Evolutionary conservation across 2,888 invertebrate genomes (phyloP).

Genomic region (Macrosiphum euphorbiae): DNA sequence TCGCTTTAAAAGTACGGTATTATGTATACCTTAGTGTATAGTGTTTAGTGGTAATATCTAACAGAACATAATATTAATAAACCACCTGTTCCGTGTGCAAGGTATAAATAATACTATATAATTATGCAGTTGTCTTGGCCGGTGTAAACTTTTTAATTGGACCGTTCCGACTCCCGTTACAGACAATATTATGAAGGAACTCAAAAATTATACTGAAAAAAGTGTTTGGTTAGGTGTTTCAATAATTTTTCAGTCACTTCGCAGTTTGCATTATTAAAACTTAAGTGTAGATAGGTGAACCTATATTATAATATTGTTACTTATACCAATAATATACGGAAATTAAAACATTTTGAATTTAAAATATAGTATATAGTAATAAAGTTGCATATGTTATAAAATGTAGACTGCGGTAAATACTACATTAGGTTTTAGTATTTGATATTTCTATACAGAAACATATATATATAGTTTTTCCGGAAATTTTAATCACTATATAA

Average conservation of each 20-base stretch:
- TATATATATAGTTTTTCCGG: not conserved
- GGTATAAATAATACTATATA: not conserved
- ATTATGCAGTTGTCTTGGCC: not conserved
- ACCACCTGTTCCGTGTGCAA: not conserved
- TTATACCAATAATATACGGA: not conserved
- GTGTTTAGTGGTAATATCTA: not conserved
- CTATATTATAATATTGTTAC: not conserved
- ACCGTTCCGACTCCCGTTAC: not conserved
- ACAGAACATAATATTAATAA: not conserved
- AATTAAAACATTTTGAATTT: not conserved
- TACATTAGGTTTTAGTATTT: not conserved
- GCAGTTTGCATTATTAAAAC: no score
- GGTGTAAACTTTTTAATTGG: not conserved
- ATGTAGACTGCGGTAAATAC: not conserved
- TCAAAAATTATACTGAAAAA: not conserved
- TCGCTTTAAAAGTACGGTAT: not conserved
- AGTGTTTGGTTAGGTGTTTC: not conserved
- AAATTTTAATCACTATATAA: not conserved
- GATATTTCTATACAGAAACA: not conserved
- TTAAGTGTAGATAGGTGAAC: not conserved
- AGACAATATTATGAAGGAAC: not conserved
- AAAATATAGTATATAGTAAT: no score
- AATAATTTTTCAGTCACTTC: not conserved
- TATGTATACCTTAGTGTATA: not conserved
- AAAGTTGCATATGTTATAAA: not conserved